Conservation (phyloP, 2,888 invertebrate species). For the Drosophila limbata region DNA sequence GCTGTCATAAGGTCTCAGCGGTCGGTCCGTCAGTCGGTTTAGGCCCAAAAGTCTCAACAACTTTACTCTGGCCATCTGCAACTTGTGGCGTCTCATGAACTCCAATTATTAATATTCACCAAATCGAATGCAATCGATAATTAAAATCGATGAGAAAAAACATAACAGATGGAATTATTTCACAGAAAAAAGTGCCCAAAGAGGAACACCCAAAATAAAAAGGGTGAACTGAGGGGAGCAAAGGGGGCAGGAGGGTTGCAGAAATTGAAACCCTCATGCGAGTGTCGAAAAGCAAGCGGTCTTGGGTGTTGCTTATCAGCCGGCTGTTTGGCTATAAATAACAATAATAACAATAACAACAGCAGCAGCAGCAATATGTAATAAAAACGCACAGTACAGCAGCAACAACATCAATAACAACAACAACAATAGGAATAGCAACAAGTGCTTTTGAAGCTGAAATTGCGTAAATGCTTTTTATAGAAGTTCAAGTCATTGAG, state of each 20-base stretch:
- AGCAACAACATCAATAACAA: conserved; percentile 13
- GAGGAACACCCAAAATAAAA: background rate
- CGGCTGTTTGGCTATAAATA: conserved; percentile 35
- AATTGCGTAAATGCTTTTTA: conserved; percentile 56
- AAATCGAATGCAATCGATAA: conserved; percentile 38
- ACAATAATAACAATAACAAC: conserved; percentile 27
- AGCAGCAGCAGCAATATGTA: conserved; percentile 24
- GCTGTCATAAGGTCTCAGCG: background rate
- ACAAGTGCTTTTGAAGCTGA: conserved; percentile 34
- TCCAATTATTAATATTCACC: conserved; percentile 51
- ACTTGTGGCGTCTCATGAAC: conserved; percentile 13
- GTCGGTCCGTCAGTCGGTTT: too few relatives aligned
- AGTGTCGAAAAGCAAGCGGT: conserved; percentile 34
- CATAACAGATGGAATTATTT: background rate
- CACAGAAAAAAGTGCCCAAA: background rate
- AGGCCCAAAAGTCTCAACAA: background rate
- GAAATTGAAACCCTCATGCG: conserved; percentile 21
- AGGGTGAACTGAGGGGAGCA: background rate
- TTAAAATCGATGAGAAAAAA: conserved; percentile 11
- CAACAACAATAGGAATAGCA: conserved; percentile 12
- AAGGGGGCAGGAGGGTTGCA: background rate
- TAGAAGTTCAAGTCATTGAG: conserved; percentile 57
- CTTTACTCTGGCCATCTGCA: background rate
- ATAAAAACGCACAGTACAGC: conserved; percentile 36
- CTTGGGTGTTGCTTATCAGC: conserved; percentile 40